A percentile compares a stretch with the other conserved stretches of the same genome.
Conservation (phyloP, 2,113 vertebrate genomes). For the Ctenodactylus gundi region DNA sequence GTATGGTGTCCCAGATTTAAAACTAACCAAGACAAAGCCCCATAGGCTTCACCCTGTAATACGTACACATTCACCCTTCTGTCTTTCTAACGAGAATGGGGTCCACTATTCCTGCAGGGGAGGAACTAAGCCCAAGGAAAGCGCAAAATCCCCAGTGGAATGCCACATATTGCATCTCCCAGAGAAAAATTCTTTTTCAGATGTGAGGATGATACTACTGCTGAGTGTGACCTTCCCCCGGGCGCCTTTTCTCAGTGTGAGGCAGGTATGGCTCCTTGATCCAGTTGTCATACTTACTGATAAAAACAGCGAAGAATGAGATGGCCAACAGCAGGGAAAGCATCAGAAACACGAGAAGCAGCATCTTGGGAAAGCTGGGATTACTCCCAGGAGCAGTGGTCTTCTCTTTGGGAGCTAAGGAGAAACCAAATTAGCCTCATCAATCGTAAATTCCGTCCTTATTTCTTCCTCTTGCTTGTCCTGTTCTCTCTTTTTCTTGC, state of each 20-base stretch:
- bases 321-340: conserved; percentile 48
- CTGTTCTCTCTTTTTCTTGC: background rate
- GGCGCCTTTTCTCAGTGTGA: background rate
- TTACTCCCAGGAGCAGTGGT: background rate
- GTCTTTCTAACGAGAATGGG: background rate
- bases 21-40: no score
- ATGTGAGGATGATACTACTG: no score
- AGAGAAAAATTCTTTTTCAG: background rate
- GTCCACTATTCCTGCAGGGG: background rate
- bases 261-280: background rate
- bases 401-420: conserved; percentile 40
- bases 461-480: background rate
- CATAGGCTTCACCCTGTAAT: background rate
- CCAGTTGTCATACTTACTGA: conserved; percentile 59
- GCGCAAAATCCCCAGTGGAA: background rate
- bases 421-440: conserved; percentile 31
- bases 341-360: conserved; percentile 5
- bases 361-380: background rate
- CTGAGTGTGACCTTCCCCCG: no score
- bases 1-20: no score
- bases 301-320: conserved; percentile 41
- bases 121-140: background rate
- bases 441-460: background rate
- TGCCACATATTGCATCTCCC: background rate
- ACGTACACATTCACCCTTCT: background rate